phyloP scores from a whole-genome alignment of 92 coral and sea anemone species.

The Micromussa lordhowensis region DNA sequence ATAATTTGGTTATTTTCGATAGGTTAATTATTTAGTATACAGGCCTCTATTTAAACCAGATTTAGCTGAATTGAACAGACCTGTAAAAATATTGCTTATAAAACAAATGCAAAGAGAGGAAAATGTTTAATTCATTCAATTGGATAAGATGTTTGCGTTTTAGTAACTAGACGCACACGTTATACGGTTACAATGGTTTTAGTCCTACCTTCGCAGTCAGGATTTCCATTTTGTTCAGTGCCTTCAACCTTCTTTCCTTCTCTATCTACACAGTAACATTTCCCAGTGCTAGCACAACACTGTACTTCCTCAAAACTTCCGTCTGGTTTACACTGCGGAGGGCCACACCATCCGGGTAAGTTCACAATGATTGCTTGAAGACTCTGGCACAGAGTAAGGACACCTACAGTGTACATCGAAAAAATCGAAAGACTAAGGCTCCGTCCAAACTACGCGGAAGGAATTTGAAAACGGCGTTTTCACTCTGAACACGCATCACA shows the following conservation, averaged over 20 bases:
- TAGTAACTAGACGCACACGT: no score
- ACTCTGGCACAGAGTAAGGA: constrained; percentile 44
- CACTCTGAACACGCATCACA: no score
- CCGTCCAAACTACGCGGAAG: not conserved
- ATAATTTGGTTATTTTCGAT: not conserved
- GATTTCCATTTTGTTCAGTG: constrained; percentile 62
- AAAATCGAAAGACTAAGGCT: not conserved
- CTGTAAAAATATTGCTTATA: no score
- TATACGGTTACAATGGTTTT: no score
- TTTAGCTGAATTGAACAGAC: no score
- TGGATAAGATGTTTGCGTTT: no score
- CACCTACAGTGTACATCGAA: not conserved
- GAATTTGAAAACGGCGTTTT: no score
- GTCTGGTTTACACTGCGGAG: constrained; percentile 72
- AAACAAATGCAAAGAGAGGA: no score
- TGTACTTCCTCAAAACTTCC: constrained; percentile 75
- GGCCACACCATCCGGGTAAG: constrained; percentile 71
- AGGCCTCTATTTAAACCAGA: no score
- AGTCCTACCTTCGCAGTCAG: constrained; percentile 52
- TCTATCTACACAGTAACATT: constrained; percentile 66
- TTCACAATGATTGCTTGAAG: constrained; percentile 67
- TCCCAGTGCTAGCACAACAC: constrained; percentile 68
- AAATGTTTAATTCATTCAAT: no score
- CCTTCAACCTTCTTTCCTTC: constrained; percentile 68
- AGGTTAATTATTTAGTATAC: no score